Conservation (phyloP, 2,113 vertebrate species). For the Heptranchias perlo region DNA sequence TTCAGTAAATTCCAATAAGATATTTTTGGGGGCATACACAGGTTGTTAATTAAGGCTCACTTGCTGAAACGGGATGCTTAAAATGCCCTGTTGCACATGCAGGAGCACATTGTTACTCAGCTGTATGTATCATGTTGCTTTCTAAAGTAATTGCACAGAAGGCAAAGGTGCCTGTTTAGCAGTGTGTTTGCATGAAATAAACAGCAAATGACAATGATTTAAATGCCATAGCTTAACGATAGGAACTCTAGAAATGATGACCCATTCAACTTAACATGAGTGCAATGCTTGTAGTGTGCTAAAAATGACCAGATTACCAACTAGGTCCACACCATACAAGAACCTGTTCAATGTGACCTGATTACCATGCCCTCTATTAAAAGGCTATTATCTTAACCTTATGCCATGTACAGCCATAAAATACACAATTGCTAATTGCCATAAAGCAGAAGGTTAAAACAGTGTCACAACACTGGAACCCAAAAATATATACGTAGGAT, state of each 20-base stretch:
- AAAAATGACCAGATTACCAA: slow-evolving; percentile 10
- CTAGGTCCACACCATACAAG: neutral
- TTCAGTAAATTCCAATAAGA: neutral
- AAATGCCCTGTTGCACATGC: neutral
- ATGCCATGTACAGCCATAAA: neutral
- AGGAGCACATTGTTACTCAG: neutral
- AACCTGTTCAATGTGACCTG: neutral
- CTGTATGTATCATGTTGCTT: neutral
- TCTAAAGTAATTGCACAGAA: neutral
- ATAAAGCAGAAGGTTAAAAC: neutral
- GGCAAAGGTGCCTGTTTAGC: neutral
- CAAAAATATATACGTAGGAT: neutral
- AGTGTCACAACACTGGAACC: neutral
- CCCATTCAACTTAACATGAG: neutral
- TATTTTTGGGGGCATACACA: neutral
- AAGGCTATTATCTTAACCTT: neutral
- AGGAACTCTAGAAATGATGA: neutral
- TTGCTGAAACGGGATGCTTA: neutral
- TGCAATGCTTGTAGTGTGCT: neutral
- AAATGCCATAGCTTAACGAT: neutral
- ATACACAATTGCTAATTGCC: neutral
- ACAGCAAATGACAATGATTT: neutral
- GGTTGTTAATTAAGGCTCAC: neutral
- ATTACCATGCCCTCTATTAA: neutral
- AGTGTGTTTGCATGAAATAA: neutral